Evolutionary conservation across 2,888 invertebrate species (phyloP), one percentile per base, ranked within the genome.

Genomic region (Lutraria lutraria): DNA sequence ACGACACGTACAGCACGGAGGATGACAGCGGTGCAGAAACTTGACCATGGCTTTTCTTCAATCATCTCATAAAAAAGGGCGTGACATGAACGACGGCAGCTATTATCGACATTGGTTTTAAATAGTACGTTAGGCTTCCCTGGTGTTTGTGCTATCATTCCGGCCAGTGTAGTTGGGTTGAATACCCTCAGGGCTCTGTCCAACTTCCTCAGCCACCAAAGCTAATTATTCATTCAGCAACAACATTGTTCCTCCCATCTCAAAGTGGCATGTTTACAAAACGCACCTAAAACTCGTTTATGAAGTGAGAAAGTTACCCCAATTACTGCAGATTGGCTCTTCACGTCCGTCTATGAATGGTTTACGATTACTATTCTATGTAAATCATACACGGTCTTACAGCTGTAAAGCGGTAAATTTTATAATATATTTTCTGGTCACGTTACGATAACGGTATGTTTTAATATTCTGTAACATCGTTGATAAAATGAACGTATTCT

Each of bases 61-160:
- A 90, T 90, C 86, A 90, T 84, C 90, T 81, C 81, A 86, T 90
- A 83, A 83, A 83, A 83, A 68, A 80, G 81, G 88, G 88, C 86
- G 83, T 83, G 86, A 85, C 53, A 87, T 87, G 85, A 21, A 56
- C 81, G 29, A 43, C 72, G 79, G 31, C 72, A 54, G 76, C 76
- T 88, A 88, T 82, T 82, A 82, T 68, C 34, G 10, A 82, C 82
- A 87, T 82, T 82, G 82, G 16, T 53, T 54, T 76, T 87, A 87
- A 76, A 87, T 87, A 31, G 82, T 76, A 76, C 13, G 56, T 56
- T 82, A 31, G 31, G 21, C 82, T 31, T 34, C 76, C 31, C 25
- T 31, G 6, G 8, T 76, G 76, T 76, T 25, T 31, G 76, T 31
- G 8, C 15, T 31, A 76, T 76, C 34, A 31, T 19, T 76, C 31